These are phyloP conservation scores for Tachysurus fulvidraco DNA, from an alignment of 2,113 vertebrate species.

Conservation along the genomic window DNA sequence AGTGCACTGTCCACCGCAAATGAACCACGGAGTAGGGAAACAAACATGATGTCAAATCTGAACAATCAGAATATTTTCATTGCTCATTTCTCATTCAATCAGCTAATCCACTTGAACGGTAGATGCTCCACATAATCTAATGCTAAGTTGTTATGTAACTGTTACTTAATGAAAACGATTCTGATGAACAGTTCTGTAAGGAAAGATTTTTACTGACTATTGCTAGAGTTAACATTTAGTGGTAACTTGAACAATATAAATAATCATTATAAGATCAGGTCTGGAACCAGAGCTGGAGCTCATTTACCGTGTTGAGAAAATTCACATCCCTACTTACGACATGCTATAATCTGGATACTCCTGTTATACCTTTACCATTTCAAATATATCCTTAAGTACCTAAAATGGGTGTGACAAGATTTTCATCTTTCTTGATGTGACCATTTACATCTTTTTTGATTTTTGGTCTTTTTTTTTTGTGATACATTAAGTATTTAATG, in stretches of 20 bases:
- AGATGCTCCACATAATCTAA: not conserved
- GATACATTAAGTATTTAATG: not conserved
- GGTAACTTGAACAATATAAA: not conserved
- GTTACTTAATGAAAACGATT: not conserved
- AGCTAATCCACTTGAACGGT: not conserved
- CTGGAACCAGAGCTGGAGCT: not conserved
- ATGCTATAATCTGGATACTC: not conserved
- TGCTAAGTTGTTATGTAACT: not conserved
- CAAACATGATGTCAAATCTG: not conserved
- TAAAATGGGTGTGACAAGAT: not conserved
- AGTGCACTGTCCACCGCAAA: not conserved
- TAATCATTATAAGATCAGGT: not conserved
- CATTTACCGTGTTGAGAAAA: not conserved
- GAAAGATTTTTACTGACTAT: not conserved
- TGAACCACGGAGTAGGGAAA: too few relatives aligned
- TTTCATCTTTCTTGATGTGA: not conserved
- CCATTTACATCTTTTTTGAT: not conserved
- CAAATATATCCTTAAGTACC: too few relatives aligned
- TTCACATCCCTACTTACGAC: not conserved
- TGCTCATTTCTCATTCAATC: not conserved
- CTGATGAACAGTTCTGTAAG: not conserved
- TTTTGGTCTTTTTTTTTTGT: not conserved
- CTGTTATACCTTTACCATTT: not conserved
- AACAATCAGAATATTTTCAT: not conserved
- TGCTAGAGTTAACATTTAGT: not conserved